Percentiles rank a stretch among this genome's conserved stretches.
phyloP scores from a whole-genome alignment of 2,888 invertebrate genomes.

The Brenthis daphne region DNA sequence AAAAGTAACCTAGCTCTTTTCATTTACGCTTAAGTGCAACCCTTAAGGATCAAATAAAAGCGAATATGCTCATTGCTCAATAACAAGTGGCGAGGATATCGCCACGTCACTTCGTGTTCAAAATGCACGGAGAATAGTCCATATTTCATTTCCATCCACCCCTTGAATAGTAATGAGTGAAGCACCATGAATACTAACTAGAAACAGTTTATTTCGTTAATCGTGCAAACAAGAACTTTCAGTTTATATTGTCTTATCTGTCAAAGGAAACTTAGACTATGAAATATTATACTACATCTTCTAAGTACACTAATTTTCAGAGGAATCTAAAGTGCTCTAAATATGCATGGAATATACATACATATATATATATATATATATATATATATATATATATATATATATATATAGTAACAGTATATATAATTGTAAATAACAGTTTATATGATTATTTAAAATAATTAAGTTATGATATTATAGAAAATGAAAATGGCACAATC shows the following conservation, averaged over 20 bases:
- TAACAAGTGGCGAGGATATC: conserved; percentile 50
- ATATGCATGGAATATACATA: background rate
- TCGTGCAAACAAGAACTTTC: conserved; percentile 78
- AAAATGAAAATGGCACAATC: background rate
- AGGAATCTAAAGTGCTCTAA: background rate
- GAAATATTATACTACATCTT: conserved; percentile 24
- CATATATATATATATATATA: background rate
- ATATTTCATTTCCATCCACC: conserved; percentile 78
- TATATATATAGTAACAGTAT: too few relatives aligned
- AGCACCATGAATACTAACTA: conserved; percentile 77
- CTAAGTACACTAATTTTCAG: conserved; percentile 2
- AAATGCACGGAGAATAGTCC: conserved; percentile 75
- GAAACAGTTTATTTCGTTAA: conserved; percentile 80
- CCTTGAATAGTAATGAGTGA: conserved; percentile 74
- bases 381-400: background rate
- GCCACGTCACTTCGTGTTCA: conserved; percentile 68
- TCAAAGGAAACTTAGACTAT: conserved; percentile 39
- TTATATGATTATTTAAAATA: too few relatives aligned
- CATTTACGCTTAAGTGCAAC: background rate
- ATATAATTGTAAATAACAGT: too few relatives aligned
- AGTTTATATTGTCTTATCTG: conserved; percentile 63
- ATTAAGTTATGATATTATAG: background rate
- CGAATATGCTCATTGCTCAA: conserved; percentile 33
- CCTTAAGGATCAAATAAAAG: conserved; percentile 27
- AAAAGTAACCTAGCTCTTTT: background rate